Conservation (phyloP, 1,140 invertebrate species). For the Magallana ariakensis region DNA sequence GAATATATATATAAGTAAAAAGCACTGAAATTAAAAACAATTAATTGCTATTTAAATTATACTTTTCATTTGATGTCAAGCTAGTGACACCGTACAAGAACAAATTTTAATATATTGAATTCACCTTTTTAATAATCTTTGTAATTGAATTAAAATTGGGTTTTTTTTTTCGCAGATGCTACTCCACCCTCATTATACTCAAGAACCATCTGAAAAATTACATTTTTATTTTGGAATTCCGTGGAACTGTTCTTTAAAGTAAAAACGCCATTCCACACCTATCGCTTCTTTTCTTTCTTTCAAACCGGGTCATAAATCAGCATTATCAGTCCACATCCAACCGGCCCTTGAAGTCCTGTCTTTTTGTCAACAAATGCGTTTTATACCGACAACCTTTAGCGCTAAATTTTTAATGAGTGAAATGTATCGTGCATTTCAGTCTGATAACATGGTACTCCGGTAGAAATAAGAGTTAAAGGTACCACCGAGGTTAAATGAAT, state of each 20-base stretch:
- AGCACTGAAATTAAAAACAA: no score
- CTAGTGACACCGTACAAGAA: no score
- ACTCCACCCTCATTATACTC: not conserved
- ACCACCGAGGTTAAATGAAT: not conserved
- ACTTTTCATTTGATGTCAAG: no score
- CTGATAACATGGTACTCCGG: conserved; percentile 25
- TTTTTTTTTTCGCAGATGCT: no score
- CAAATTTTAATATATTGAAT: no score
- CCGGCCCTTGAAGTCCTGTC: conserved; percentile 22
- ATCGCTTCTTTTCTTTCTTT: not conserved
- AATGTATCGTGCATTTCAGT: conserved; percentile 13
- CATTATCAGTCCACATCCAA: conserved; percentile 5
- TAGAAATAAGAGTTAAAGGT: conserved; percentile 25
- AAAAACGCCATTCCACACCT: conserved; percentile 22
- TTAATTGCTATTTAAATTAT: no score
- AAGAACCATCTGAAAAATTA: conserved; percentile 3
- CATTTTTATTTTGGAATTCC: not conserved
- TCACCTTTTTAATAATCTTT: no score
- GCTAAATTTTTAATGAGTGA: conserved; percentile 32
- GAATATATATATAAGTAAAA: no score
- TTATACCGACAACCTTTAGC: conserved; percentile 34
- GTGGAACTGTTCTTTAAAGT: not conserved
- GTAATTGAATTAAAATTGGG: no score
- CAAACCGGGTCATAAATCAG: conserved; percentile 26
- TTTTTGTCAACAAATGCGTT: conserved; percentile 37